Evolutionary conservation across 2,113 vertebrate species (phyloP).

Genomic region (Equus przewalskii): DNA sequence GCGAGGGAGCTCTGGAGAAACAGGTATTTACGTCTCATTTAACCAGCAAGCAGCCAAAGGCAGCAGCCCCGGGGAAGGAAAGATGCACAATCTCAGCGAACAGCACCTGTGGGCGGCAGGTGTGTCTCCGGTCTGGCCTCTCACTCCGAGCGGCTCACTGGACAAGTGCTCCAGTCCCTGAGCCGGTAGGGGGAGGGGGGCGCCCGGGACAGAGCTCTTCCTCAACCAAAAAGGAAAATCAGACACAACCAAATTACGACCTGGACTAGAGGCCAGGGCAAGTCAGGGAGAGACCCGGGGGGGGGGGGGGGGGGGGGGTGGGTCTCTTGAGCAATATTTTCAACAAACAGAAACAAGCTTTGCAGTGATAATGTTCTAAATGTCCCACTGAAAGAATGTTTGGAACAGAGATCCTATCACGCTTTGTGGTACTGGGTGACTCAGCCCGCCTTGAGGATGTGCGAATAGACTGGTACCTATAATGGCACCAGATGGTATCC

Average conservation of each 20-base stretch:
- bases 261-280: not conserved
- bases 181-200: not conserved
- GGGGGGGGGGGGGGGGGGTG: not conserved
- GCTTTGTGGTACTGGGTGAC: not conserved
- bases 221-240: not conserved
- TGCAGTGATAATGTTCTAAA: not conserved
- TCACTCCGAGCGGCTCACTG: not conserved
- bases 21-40: not conserved
- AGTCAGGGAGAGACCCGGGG: not conserved
- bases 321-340: not conserved
- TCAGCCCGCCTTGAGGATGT: not conserved
- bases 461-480: too few relatives aligned
- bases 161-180: not conserved
- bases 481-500: too few relatives aligned
- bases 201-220: not conserved
- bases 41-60: not conserved
- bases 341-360: not conserved
- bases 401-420: not conserved
- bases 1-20: not conserved
- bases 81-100: too few relatives aligned
- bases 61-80: not conserved
- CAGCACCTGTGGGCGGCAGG: too few relatives aligned
- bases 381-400: not conserved
- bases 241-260: not conserved
- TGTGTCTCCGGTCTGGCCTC: not conserved